Conservation (phyloP, 2,113 vertebrate genomes). For the Silurus asotus region DNA sequence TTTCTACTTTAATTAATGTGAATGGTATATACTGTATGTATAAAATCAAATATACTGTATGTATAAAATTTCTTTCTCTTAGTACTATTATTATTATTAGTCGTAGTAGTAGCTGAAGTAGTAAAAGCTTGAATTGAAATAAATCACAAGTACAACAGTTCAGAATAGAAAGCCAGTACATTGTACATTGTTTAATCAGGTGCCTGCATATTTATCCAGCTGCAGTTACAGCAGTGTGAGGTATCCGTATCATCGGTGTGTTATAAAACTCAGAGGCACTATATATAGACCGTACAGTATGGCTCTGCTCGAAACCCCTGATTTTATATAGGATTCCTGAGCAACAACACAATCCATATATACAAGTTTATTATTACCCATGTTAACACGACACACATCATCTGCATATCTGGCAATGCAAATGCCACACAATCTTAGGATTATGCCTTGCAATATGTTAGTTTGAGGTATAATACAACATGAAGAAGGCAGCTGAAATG, state of each 20-base stretch:
- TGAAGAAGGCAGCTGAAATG: constrained; percentile 22
- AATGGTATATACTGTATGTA: background rate
- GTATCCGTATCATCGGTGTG: constrained; percentile 39
- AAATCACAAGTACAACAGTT: constrained; percentile 9
- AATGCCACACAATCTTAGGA: background rate
- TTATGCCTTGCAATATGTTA: constrained; percentile 7
- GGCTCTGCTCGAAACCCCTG: constrained; percentile 39
- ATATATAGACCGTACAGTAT: constrained; percentile 34
- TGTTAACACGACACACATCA: background rate
- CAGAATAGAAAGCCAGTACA: constrained; percentile 38
- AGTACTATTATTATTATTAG: background rate
- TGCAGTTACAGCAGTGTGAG: constrained; percentile 38
- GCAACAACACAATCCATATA: constrained; percentile 41
- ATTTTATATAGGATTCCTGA: constrained; percentile 34
- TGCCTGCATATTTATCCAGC: constrained; percentile 31
- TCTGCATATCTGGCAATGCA: background rate
- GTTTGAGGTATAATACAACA: constrained; percentile 13
- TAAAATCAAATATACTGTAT: background rate
- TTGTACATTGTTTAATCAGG: constrained; percentile 21
- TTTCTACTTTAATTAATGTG: background rate
- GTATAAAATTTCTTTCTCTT: too few species aligned
- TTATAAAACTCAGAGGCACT: constrained; percentile 42
- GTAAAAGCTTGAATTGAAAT: background rate
- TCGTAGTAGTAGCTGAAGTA: background rate
- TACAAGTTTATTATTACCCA: constrained; percentile 18